phyloP scores from a whole-genome alignment of 1,140 invertebrate genomes.

The Vanessa atalanta region DNA sequence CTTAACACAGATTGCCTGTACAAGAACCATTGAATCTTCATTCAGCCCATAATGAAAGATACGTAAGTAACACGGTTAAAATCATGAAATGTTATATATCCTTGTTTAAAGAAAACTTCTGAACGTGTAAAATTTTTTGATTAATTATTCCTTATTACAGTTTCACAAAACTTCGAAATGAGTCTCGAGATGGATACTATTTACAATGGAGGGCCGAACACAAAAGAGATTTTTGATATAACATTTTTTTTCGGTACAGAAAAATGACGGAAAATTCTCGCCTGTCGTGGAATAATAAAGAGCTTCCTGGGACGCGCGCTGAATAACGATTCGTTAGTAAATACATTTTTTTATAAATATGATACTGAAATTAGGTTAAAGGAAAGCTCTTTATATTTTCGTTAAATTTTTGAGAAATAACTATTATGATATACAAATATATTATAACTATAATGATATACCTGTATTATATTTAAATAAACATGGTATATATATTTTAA shows the following conservation, averaged over 20 bases:
- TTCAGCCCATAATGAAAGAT: too few species aligned
- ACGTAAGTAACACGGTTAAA: too few species aligned
- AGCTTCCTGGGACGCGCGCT: background rate
- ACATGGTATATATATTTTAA: too few species aligned
- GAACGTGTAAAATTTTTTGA: too few species aligned
- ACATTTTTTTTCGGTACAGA: constrained; percentile 11
- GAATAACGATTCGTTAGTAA: constrained; percentile 1
- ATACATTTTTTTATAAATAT: background rate
- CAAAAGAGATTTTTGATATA: constrained; percentile 15
- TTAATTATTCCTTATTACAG: too few species aligned
- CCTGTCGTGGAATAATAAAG: constrained; percentile 22
- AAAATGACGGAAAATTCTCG: background rate
- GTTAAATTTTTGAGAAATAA: background rate
- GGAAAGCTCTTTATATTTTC: background rate
- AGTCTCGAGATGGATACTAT: background rate
- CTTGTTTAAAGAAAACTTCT: too few species aligned
- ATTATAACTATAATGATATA: too few species aligned
- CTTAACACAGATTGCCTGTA: too few species aligned
- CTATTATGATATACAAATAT: too few species aligned
- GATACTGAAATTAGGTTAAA: background rate
- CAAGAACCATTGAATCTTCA: too few species aligned
- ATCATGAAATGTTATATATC: too few species aligned
- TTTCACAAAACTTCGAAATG: background rate
- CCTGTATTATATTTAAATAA: too few species aligned
- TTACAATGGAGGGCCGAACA: constrained; percentile 11